A percentile compares a stretch with the other conserved stretches of the same genome.
Conservation (phyloP, 2,888 invertebrate species). For the Yponomeuta sedellus region DNA sequence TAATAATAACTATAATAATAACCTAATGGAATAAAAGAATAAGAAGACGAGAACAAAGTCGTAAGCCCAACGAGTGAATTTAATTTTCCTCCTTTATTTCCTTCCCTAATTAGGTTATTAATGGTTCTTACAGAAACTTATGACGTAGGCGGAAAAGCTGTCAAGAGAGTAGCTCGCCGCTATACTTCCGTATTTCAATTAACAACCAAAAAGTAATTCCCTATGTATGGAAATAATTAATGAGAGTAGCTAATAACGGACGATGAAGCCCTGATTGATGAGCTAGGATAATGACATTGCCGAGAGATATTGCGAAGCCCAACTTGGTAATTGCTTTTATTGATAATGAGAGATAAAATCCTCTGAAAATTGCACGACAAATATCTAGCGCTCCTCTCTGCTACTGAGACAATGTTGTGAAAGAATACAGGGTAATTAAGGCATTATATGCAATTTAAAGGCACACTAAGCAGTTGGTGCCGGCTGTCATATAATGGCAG, state of each 20-base stretch:
- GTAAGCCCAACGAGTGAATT: no score
- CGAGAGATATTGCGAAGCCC: background rate
- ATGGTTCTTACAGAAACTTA: no score
- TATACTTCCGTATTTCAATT: background rate
- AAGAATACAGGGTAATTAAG: no score
- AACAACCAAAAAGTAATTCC: background rate
- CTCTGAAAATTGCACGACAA: background rate
- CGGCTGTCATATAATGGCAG: no score
- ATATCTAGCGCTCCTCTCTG: background rate
- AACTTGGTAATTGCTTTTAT: slow-evolving; percentile 1
- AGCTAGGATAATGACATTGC: background rate
- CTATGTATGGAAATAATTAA: slow-evolving; percentile 7
- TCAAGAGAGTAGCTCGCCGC: background rate
- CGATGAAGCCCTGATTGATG: slow-evolving; percentile 8
- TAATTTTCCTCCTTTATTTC: no score
- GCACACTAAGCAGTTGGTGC: no score
- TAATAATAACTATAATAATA: no score
- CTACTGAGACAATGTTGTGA: background rate
- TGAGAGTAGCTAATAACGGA: slow-evolving; percentile 4
- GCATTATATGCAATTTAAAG: no score
- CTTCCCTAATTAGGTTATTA: no score
- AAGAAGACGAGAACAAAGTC: no score
- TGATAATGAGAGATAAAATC: background rate
- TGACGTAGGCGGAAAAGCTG: background rate
- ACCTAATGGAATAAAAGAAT: no score